These are phyloP conservation scores for Aphelenchoides besseyi DNA, from an alignment of 1,140 invertebrate species.

Conservation along the genomic window DNA sequence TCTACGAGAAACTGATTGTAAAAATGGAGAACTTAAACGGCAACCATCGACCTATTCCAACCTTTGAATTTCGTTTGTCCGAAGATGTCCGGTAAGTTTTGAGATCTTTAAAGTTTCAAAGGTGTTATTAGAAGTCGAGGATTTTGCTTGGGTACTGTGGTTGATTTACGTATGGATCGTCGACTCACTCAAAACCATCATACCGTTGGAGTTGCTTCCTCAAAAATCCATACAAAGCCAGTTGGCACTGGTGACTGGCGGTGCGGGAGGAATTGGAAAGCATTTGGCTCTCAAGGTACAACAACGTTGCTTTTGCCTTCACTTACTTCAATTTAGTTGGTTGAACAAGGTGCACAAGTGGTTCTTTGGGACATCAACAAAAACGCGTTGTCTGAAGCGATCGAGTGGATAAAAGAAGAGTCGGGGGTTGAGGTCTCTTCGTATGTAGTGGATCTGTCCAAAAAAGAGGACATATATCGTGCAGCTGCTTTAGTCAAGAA, in stretches of 20 bases:
- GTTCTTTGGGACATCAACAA: slow-evolving; percentile 2
- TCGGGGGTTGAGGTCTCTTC: background rate
- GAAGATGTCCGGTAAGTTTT: background rate
- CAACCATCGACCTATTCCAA: no score
- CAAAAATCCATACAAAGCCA: background rate
- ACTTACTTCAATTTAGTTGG: background rate
- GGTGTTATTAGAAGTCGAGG: background rate
- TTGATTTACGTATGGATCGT: background rate
- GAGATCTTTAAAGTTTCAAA: background rate
- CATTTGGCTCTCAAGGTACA: background rate
- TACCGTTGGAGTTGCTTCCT: background rate
- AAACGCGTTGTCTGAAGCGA: background rate
- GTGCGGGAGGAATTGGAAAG: background rate
- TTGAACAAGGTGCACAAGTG: background rate
- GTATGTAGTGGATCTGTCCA: background rate
- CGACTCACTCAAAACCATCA: background rate
- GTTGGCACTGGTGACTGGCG: background rate
- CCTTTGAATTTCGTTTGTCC: background rate
- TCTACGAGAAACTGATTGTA: no score
- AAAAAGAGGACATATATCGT: background rate
- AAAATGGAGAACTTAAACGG: no score
- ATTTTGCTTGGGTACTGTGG: background rate
- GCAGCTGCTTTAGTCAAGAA: background rate
- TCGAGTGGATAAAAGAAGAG: background rate
- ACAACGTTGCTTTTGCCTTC: background rate